Evolutionary conservation across 2,888 invertebrate genomes (phyloP), one percentile per base, ranked within the genome.

Genomic region (Scaptodrosophila latifasciaeformis): DNA sequence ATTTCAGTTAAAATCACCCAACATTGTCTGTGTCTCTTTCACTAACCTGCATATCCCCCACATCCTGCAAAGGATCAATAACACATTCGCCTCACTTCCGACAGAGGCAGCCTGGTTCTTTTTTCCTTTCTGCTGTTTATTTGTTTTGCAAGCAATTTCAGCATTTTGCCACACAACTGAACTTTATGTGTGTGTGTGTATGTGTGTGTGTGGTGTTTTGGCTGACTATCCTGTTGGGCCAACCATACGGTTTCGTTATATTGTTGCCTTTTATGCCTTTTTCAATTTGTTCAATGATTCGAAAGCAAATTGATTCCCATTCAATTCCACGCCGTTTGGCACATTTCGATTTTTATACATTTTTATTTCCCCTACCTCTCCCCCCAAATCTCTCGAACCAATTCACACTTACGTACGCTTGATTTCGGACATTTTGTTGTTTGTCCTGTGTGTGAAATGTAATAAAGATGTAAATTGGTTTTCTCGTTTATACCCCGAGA

Each of bases 261-360:
- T 58, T 54, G 49, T 56, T 67, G 57, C 62, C 54, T 61, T 67
- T 43, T 68, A 63, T 69, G 70, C 60, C 76, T 65, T 80, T 76
- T 82, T 82, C 71, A 79, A 83, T 82, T 83, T 83, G 79, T 79
- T 84, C 82, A 83, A 82, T 83, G 84, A 83, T 78, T 82, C 75
- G 83, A 80, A 84, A 76, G 69, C 70, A 72, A 81, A 80, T 74
- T 81, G 78, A 79, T 79, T 79, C 81, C 55, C 82, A 79, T 82
- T 80, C 75, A 75, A 81, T 80, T 77, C 75, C 80, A 70, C 75
- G 77, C 61, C 66, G 72, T 65, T 77, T 62, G 69, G 65, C 70
- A 77, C 70, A 75, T 80, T 71, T 74, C 78, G 66, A 74, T 76
- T 76, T 78, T 80, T 81, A 81, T 82, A 78, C 70, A 67, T 56